Evolutionary conservation across 2,113 vertebrate species (phyloP).

Genomic region (Bos taurus): ARS-UCD2.0 NC_037335.1:92342501-92343000

Average conservation of each 20-base stretch:
- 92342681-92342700: not conserved
- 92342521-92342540: not conserved
- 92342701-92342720: not conserved
- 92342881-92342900: not conserved
- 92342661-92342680: not conserved
- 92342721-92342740: not conserved
- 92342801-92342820: not conserved
- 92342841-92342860: not conserved
- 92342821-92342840: not conserved
- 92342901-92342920: not conserved
- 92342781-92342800: not conserved
- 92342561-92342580: not conserved
- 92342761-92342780: not conserved
- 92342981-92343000: not conserved
- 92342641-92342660: not conserved
- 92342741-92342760: not conserved
- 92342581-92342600: not conserved
- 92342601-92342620: not conserved
- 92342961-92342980: not conserved
- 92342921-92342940: not conserved
- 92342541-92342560: not conserved
- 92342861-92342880: not conserved
- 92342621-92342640: not conserved
- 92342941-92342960: not conserved
- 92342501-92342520: not conserved